These are phyloP conservation scores for Gymnarchus niloticus DNA, from an alignment of 2,113 vertebrate species.

Conservation along the genomic window DNA sequence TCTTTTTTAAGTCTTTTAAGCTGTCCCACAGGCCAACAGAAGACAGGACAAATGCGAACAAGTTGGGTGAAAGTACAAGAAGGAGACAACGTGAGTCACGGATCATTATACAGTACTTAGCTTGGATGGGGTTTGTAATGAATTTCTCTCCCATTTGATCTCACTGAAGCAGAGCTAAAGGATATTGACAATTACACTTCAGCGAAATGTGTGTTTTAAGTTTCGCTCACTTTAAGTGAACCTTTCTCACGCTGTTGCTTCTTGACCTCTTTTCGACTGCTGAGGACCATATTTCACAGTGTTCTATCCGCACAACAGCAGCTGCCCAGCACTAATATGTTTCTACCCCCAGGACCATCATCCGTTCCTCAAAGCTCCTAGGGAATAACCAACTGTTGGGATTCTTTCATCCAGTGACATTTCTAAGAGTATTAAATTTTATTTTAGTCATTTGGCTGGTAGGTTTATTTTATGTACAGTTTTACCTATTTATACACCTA, in stretches of 20 bases:
- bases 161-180: not conserved
- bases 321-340: too few species aligned
- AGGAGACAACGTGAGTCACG: not conserved
- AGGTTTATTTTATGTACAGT: not conserved
- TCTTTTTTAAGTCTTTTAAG: too few species aligned
- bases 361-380: not conserved
- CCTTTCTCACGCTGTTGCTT: not conserved
- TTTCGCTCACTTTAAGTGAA: not conserved
- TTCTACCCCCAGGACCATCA: not conserved
- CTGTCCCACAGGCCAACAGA: not conserved
- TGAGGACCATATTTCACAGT: not conserved
- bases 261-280: not conserved
- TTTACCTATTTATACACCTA: not conserved
- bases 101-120: not conserved
- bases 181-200: not conserved
- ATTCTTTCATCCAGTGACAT: not conserved
- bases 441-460: not conserved
- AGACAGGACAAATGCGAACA: not conserved
- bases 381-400: not conserved
- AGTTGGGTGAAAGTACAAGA: not conserved
- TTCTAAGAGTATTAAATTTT: not conserved
- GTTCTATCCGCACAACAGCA: not conserved
- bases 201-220: not conserved
- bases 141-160: not conserved
- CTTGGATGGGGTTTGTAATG: not conserved